These are phyloP conservation scores for Mus spretus DNA, from an alignment of 2,797 vertebrate genomes.

Conservation along the genomic window DNA sequence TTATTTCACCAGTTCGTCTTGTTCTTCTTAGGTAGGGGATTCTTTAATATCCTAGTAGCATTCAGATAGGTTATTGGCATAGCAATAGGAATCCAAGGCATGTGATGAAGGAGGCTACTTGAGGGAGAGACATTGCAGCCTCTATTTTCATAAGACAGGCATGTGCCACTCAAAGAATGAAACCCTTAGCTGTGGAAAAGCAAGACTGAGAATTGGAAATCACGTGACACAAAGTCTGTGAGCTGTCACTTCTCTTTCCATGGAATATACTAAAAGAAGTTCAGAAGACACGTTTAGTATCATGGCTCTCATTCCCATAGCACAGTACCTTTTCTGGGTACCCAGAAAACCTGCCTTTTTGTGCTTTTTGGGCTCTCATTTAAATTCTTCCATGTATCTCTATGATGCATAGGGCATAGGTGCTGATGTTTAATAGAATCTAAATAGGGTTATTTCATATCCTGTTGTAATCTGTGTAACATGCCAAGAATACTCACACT, in stretches of 20 bases:
- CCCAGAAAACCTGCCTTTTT: background rate
- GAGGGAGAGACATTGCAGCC: background rate
- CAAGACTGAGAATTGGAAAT: background rate
- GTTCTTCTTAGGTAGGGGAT: background rate
- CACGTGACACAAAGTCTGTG: background rate
- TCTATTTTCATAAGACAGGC: background rate
- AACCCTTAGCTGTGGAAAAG: background rate
- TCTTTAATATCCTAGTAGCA: background rate
- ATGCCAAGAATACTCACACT: background rate
- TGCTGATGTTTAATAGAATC: background rate
- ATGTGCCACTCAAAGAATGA: background rate
- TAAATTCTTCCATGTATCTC: background rate
- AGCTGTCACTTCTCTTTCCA: background rate
- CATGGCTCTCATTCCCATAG: background rate
- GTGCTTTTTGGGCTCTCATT: background rate
- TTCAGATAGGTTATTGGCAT: background rate
- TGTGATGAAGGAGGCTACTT: background rate
- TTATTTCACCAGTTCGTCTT: background rate
- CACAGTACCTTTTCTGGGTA: background rate
- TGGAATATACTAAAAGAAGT: background rate
- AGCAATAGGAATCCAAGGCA: background rate
- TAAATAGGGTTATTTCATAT: slow-evolving; percentile 15
- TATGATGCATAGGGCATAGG: too few relatives aligned
- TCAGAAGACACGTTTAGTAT: background rate
- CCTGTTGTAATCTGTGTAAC: background rate